phyloP scores from a whole-genome alignment of 2,888 invertebrate species.

The Anagyrus pseudococci region DNA sequence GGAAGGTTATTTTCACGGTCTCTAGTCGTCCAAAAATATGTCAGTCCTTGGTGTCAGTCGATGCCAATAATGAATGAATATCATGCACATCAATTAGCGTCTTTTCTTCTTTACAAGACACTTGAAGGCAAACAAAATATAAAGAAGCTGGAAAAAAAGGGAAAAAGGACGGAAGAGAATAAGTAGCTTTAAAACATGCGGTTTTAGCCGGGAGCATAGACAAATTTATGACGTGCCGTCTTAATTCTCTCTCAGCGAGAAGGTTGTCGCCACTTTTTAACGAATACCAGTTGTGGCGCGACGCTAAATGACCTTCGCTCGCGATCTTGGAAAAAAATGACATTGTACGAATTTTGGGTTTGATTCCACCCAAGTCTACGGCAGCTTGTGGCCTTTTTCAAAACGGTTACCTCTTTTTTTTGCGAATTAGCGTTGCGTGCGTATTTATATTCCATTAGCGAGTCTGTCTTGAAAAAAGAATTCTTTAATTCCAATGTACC shows the following conservation, averaged over 20 bases:
- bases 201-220: background rate
- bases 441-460: too few relatives aligned
- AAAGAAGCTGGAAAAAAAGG: background rate
- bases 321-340: too few relatives aligned
- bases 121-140: slow-evolving; percentile 1
- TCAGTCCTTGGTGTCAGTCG: slow-evolving; percentile 13
- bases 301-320: too few relatives aligned
- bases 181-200: too few relatives aligned
- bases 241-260: background rate
- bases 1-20: background rate
- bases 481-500: too few relatives aligned
- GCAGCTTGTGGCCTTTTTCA: too few relatives aligned
- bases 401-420: too few relatives aligned
- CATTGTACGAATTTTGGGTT: too few relatives aligned
- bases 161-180: too few relatives aligned
- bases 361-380: too few relatives aligned
- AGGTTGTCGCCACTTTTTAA: slow-evolving; percentile 27
- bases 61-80: background rate
- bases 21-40: slow-evolving; percentile 2
- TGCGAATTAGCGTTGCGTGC: too few relatives aligned
- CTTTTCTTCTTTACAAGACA: slow-evolving; percentile 1
- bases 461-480: too few relatives aligned
- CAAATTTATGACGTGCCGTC: slow-evolving; percentile 18
- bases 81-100: slow-evolving; percentile 13
- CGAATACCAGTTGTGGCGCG: slow-evolving; percentile 20